Percentiles rank a stretch among this genome's conserved stretches.
Evolutionary conservation across 2,113 vertebrate species (phyloP).

Genomic region (Clarias gariepinus): DNA sequence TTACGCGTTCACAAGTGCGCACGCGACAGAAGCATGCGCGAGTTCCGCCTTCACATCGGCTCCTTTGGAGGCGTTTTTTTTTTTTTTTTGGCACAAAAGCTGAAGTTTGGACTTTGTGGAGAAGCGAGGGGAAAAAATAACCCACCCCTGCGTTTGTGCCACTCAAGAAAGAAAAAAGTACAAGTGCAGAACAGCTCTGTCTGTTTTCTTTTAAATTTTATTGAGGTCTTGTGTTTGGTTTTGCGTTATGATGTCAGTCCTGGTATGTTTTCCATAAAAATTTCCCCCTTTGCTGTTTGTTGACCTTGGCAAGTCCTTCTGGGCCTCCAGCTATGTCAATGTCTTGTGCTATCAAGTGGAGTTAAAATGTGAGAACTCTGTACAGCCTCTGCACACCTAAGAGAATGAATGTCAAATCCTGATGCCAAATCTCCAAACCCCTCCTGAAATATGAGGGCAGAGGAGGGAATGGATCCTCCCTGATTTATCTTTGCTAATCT

Average conservation of each 20-base stretch:
- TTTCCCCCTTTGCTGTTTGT: slow-evolving; percentile 29
- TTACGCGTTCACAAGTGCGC: background rate
- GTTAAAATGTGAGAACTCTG: slow-evolving; percentile 36
- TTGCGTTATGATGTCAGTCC: slow-evolving; percentile 44
- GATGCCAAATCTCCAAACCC: slow-evolving; percentile 40
- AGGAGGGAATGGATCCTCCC: slow-evolving; percentile 10
- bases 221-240: slow-evolving; percentile 37
- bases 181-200: slow-evolving; percentile 1
- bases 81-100: background rate
- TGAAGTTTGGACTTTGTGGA: slow-evolving; percentile 1
- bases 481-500: slow-evolving; percentile 28
- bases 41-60: slow-evolving; percentile 17
- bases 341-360: slow-evolving; percentile 47
- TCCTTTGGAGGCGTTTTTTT: slow-evolving; percentile 6
- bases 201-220: slow-evolving; percentile 47
- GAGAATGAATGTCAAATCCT: slow-evolving; percentile 32
- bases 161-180: background rate
- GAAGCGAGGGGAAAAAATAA: slow-evolving; percentile 9
- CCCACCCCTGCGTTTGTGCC: background rate
- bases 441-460: slow-evolving; percentile 29
- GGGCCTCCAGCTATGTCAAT: slow-evolving; percentile 48
- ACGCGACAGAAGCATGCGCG: background rate
- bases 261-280: slow-evolving; percentile 52
- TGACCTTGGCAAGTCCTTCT: slow-evolving; percentile 51
- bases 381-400: slow-evolving; percentile 27